These are phyloP conservation scores for Homalodisca vitripennis DNA, from an alignment of 1,140 invertebrate species.

Conservation along the genomic window DNA sequence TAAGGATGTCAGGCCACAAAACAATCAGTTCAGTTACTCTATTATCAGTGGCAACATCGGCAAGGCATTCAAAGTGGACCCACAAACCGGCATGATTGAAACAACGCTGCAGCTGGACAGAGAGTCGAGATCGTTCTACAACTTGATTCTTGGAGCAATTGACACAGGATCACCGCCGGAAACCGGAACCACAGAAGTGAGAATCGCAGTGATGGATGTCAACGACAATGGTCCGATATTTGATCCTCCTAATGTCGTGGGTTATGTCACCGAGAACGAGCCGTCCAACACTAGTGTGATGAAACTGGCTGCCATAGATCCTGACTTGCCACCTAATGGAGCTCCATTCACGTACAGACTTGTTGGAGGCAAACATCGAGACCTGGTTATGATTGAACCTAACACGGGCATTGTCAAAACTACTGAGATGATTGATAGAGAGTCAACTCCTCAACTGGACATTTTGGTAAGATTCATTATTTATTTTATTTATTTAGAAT, in stretches of 20 bases:
- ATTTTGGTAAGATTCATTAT: constrained; percentile 61
- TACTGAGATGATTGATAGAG: constrained; percentile 76
- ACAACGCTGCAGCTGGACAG: constrained; percentile 75
- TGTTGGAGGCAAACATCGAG: constrained; percentile 73
- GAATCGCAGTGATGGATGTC: constrained; percentile 76
- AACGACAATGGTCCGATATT: constrained; percentile 94
- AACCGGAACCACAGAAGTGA: constrained; percentile 81
- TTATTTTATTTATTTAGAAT: too few relatives aligned
- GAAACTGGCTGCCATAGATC: constrained; percentile 81
- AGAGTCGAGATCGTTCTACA: constrained; percentile 74
- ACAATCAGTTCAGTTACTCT: constrained; percentile 90
- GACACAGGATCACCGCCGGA: constrained; percentile 85
- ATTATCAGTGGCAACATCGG: constrained; percentile 82
- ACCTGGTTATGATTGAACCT: constrained; percentile 73
- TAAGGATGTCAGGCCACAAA: constrained; percentile 86
- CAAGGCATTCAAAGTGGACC: constrained; percentile 86
- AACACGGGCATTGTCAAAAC: constrained; percentile 79
- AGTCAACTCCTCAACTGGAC: constrained; percentile 70
- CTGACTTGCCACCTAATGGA: constrained; percentile 88
- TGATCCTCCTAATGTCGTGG: constrained; percentile 64
- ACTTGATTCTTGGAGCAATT: constrained; percentile 83
- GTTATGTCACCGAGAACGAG: constrained; percentile 85
- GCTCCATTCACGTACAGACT: constrained; percentile 84
- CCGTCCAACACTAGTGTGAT: constrained; percentile 80
- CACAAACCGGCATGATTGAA: constrained; percentile 78